Percentiles rank a stretch among this genome's conserved stretches.
Conservation (phyloP, 2,888 invertebrate genomes). For the Theristus sp. region DNA sequence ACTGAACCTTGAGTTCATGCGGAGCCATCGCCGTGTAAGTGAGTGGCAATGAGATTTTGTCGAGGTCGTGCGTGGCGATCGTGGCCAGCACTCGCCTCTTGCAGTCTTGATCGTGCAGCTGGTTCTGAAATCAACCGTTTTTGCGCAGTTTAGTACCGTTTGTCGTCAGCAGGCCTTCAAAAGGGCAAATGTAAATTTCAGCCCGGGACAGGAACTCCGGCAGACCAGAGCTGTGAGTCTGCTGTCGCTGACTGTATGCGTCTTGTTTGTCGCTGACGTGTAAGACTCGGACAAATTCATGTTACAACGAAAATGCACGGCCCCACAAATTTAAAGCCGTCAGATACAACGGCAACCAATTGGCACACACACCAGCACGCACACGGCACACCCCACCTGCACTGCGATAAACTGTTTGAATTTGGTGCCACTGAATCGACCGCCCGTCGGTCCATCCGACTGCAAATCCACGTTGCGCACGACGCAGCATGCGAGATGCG, state of each 20-base stretch:
- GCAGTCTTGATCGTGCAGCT: conserved; percentile 44
- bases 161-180: no score
- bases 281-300: no score
- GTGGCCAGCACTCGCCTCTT: conserved; percentile 56
- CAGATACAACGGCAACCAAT: no score
- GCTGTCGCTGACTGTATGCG: no score
- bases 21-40: conserved; percentile 49
- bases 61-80: conserved; percentile 60
- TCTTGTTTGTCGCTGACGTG: no score
- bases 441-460: background rate
- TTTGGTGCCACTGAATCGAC: background rate
- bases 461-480: background rate
- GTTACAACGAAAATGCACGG: no score
- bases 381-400: background rate
- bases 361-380: no score
- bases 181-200: no score
- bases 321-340: no score
- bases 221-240: no score
- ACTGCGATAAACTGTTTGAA: background rate
- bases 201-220: no score
- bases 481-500: background rate
- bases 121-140: conserved; percentile 39
- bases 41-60: conserved; percentile 42
- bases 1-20: conserved; percentile 40
- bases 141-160: background rate